Conservation (phyloP, 1,140 invertebrate species). For the Battus philenor region DNA sequence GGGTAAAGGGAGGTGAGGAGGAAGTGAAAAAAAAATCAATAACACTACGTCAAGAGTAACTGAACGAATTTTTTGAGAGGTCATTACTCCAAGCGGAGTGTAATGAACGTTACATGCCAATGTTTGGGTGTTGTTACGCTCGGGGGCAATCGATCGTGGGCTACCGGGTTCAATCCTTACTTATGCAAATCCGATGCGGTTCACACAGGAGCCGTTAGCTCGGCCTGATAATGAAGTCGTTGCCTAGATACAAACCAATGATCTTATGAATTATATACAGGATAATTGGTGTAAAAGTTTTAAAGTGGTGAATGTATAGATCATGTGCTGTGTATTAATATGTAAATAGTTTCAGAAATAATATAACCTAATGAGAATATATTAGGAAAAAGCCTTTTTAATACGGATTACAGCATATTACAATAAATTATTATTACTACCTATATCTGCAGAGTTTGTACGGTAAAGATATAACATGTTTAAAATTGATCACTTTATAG, state of each 20-base stretch:
- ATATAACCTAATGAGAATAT: no score
- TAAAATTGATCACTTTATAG: no score
- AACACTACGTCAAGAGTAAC: conserved; percentile 3
- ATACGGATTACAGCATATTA: no score
- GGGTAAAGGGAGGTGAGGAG: conserved; percentile 9
- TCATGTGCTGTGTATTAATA: no score
- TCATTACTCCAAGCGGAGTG: conserved; percentile 16
- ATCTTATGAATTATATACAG: background rate
- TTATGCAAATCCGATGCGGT: conserved; percentile 8
- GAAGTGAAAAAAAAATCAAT: conserved; percentile 17
- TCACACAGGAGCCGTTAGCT: background rate
- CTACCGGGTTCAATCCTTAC: conserved; percentile 12
- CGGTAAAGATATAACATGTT: no score
- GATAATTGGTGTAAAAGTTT: no score
- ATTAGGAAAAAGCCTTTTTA: no score
- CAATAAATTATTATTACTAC: no score
- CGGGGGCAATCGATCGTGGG: conserved; percentile 9
- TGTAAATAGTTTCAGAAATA: no score
- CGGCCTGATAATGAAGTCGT: background rate
- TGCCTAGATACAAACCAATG: background rate
- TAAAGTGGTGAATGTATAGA: no score
- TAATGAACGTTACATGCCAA: conserved; percentile 11
- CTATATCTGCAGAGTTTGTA: no score
- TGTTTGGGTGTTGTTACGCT: conserved; percentile 15
- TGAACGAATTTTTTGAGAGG: conserved; percentile 22